Evolutionary conservation across 2,113 vertebrate species (phyloP), one percentile per base, ranked within the genome.

Genomic region (Amia ocellicauda): DNA sequence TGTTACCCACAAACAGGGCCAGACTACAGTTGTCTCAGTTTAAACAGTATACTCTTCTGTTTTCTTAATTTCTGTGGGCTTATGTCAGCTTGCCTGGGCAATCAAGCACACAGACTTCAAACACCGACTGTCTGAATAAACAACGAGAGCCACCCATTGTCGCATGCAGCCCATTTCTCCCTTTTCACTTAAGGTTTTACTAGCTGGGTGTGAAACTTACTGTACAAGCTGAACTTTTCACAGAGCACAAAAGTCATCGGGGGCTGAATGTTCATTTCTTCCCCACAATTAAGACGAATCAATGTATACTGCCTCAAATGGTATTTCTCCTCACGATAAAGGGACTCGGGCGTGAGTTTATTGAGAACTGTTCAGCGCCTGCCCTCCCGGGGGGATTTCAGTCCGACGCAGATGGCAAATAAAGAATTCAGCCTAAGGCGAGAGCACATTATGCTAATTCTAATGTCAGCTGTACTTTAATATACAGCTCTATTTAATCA

Each of bases 401-500:
- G 93, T 92, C 94, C 92, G 89, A 93, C 93, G 89, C 96, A 98
- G 96, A 97, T 98, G 95, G 95, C 94, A 95, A 98, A 96, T 96
- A 97, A 98, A 98, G 93, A 93, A 94, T 92, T 94, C 92, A 93
- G 96, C 96, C 94, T 81, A 87, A 91, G 95, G 96, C 96, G 92
- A 94, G 90, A 96, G 94, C 93, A 93, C 94, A 98, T 98, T 98
- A 98, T 98, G 96, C 92, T 97, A 98, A 98, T 98, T 95, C 92
- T 97, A 96, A 97, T 96, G 96, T 98, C 96, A 98, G 94, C 96
- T 97, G 96, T 94, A 97, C 94, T 98, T 97, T 98, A 97, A 98
- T 97, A 97, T 96, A 97, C 92, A 96, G 93, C 96, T 98, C 96
- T 98, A 97, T 98, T 98, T 98, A 98, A 98, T 98, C 96, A 97